Evolutionary conservation across 2,113 vertebrate genomes (phyloP), one percentile per base, ranked within the genome.

Genomic region (Oncorhynchus tshawytscha): DNA sequence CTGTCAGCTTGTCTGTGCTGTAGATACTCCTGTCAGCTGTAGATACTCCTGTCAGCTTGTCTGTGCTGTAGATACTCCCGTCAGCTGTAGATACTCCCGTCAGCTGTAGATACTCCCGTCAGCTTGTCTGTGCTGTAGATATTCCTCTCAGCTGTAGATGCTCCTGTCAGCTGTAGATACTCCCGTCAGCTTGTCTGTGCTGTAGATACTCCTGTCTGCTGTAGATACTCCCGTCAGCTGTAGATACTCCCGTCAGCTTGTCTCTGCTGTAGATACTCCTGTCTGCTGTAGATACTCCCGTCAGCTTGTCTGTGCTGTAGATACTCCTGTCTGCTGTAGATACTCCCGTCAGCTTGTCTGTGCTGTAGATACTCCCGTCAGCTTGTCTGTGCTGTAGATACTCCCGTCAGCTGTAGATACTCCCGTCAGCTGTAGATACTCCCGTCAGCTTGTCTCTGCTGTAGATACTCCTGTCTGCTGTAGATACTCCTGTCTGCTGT

Each of bases 291-390:
- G 29, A 31, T 31, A 5, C 31, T 5, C 31, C 31, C 0, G 25
- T 31, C 31, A 6, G 31, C 31, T 5, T 31, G 29, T 31, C 29
- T 31, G 29, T 31, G 29, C 29, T 29, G 3, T 29, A 29, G 29
- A 29, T 29, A 4, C 27, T 29, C 76, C 68, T 85, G 82, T 87
- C 84, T 77, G 85, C 78, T 79, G 69, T 80, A 78, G 79, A 87
- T 81, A 82, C 68, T 5, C 31, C 31, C 0, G 3, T 29, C 29
- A 29, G 29, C 29, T 29, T 31, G 31, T 31, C 31, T 31, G 31
- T 31, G 31, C 31, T 31, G 31, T 31, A 31, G 31, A 31, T 31
- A 1, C 31, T 5, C 31, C 31, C 0, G 1, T 29, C 29, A 29
- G 29, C 29, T 29, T 29, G 29, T 29, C 29, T 29, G 29, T 29